phyloP scores from a whole-genome alignment of 92 coral and sea anemone species.

The Porites cylindrica region DNA sequence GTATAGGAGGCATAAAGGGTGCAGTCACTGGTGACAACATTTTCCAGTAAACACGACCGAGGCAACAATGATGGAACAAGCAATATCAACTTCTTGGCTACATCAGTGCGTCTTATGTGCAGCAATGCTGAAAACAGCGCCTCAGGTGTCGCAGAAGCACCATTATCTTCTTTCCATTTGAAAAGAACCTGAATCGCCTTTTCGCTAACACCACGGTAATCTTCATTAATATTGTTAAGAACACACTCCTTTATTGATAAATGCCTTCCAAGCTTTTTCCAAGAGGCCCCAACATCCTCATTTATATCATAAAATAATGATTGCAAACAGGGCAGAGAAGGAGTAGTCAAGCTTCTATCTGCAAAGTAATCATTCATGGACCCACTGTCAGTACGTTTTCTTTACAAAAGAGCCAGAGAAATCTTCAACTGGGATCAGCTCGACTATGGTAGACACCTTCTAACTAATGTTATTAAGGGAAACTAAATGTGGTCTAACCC shows the following conservation, averaged over 20 bases:
- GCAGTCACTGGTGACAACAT: slow-evolving; percentile 1
- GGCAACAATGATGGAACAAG: slow-evolving; percentile 16
- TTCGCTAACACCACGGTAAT: slow-evolving; percentile 76
- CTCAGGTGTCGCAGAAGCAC: slow-evolving; percentile 60
- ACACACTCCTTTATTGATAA: slow-evolving; percentile 71
- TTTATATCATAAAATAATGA: slow-evolving; percentile 63
- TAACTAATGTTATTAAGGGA: too few relatives aligned
- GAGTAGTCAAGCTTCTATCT: background rate
- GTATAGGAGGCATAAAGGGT: background rate
- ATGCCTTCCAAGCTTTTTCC: slow-evolving; percentile 85
- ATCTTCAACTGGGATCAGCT: too few relatives aligned
- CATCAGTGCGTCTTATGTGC: slow-evolving; percentile 69
- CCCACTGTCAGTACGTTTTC: too few relatives aligned
- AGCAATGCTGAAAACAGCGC: slow-evolving; percentile 66
- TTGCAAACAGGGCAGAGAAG: slow-evolving; percentile 24
- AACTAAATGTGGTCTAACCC: too few relatives aligned
- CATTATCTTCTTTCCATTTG: slow-evolving; percentile 74
- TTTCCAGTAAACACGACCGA: slow-evolving; percentile 17
- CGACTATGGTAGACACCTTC: too few relatives aligned
- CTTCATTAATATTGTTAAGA: slow-evolving; percentile 84
- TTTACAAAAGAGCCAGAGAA: too few relatives aligned
- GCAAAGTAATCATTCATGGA: background rate
- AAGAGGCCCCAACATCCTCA: slow-evolving; percentile 76
- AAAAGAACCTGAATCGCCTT: slow-evolving; percentile 83
- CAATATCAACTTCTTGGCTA: slow-evolving; percentile 68